Conservation (phyloP, 2,888 invertebrate species). For the Octonoba sinensis region DNA sequence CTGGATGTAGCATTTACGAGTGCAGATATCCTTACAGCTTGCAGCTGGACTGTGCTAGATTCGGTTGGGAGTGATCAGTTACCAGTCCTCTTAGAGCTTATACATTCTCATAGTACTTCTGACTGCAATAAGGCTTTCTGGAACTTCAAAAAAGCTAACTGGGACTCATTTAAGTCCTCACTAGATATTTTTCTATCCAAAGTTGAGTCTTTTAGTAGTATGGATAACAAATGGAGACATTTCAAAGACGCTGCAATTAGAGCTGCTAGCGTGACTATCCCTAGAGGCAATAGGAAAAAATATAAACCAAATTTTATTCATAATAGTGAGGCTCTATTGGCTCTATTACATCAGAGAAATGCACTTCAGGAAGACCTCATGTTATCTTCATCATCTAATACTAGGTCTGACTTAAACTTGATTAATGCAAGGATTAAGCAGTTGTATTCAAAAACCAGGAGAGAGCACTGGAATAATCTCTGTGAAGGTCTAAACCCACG, state of each 20-base stretch:
- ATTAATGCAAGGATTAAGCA: neutral
- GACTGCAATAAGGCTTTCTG: neutral
- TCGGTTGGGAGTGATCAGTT: neutral
- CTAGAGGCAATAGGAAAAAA: constrained; percentile 10
- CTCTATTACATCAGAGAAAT: constrained; percentile 13
- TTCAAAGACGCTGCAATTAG: neutral
- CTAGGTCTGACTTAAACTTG: neutral
- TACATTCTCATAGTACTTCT: neutral
- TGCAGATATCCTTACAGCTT: neutral
- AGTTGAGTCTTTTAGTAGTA: neutral
- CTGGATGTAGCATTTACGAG: constrained; percentile 2
- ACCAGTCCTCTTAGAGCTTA: neutral
- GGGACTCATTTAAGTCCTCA: neutral
- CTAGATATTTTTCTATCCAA: neutral
- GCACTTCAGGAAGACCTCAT: neutral
- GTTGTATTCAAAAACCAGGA: neutral
- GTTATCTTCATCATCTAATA: neutral
- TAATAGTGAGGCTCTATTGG: neutral
- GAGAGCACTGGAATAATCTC: constrained; percentile 1
- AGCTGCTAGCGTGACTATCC: neutral
- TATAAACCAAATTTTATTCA: neutral
- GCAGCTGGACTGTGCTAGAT: neutral
- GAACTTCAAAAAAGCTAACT: neutral
- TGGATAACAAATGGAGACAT: constrained; percentile 4
- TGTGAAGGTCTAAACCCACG: neutral